Base-by-base conservation (phyloP, 2,113 vertebrate genomes). In the Nerophis ophidion region DNA sequence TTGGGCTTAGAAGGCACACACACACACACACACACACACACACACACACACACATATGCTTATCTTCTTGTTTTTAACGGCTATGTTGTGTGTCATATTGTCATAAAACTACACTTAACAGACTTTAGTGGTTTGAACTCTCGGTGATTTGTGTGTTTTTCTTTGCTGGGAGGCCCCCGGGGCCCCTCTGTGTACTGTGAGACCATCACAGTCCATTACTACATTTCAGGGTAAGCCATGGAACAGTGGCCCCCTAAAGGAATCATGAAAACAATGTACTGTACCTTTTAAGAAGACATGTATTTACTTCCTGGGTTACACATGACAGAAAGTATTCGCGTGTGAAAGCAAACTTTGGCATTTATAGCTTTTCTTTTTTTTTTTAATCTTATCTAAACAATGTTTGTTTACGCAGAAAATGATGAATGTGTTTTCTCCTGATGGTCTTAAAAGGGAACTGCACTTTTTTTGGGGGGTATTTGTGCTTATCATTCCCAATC, bases 201-300 rank as follows among this genome's bases (percentile, higher is more conserved):
- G 53, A 61, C 16, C 6, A 36, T 53, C 2, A 38, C 9, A 44
- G 26, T 52, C 38, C 17, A 40, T 44, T 48, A 47, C 51, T 8
- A 13, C 14, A 33, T 38, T 7, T 50, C 44, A 13, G 12, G 57
- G 68, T 71, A 50, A 56, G 38, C 53, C 45, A 50, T 47, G 33
- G 61, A 57, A 67, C 64, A 71, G 38, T 7, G 8, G 16, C 33
- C 26, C 8, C 9, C 60, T n/a, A 60, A 36, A 68, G 3, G 26
- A 26, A 26, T 26, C 26, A 26, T 26, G 26, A 26, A 26, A 26
- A 26, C 26, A 26, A 26, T 3, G 26, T 26, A 26, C 26, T 26
- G 26, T 26, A 26, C 3, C 26, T 26, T 26, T 26, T 26, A 26
- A 26, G 26, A 26, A 26, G 26, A 26, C 26, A 26, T 26, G 26